These are phyloP conservation scores for Diploptera punctata DNA, from an alignment of 2,888 invertebrate species.

Conservation along the genomic window DNA sequence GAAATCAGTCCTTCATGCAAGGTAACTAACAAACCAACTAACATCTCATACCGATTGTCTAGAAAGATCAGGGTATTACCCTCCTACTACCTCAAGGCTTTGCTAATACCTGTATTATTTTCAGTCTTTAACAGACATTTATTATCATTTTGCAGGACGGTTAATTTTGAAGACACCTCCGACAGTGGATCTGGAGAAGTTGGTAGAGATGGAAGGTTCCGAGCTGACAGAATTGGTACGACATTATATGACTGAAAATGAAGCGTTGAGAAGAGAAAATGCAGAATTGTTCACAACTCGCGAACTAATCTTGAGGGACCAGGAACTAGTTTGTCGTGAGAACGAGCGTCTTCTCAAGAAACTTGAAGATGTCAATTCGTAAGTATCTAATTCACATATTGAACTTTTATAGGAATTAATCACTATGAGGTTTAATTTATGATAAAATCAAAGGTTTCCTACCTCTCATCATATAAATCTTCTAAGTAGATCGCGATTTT, in stretches of 20 bases:
- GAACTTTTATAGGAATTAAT: too few species aligned
- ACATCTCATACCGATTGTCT: too few species aligned
- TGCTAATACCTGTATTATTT: background rate
- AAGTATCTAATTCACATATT: constrained; percentile 59
- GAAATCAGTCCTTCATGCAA: constrained; percentile 9
- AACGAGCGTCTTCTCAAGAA: constrained; percentile 88
- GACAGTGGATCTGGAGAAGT: constrained; percentile 72
- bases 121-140: background rate
- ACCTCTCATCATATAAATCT: too few species aligned
- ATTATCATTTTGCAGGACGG: constrained; percentile 37
- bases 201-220: constrained; percentile 75
- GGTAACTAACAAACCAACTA: constrained; percentile 22
- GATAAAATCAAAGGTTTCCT: too few species aligned
- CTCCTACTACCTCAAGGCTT: too few species aligned
- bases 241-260: constrained; percentile 84
- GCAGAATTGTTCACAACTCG: constrained; percentile 80
- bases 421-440: too few species aligned
- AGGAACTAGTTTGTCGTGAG: constrained; percentile 88
- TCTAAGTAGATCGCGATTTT: too few species aligned
- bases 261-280: constrained; percentile 82
- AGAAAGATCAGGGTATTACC: constrained; percentile 24
- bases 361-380: constrained; percentile 88
- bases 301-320: constrained; percentile 84
- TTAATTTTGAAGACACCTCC: constrained; percentile 59
- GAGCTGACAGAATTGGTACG: constrained; percentile 85